These are phyloP conservation scores for Drosophila hydei DNA, from an alignment of 1,140 invertebrate genomes.

Conservation along the genomic window DNA sequence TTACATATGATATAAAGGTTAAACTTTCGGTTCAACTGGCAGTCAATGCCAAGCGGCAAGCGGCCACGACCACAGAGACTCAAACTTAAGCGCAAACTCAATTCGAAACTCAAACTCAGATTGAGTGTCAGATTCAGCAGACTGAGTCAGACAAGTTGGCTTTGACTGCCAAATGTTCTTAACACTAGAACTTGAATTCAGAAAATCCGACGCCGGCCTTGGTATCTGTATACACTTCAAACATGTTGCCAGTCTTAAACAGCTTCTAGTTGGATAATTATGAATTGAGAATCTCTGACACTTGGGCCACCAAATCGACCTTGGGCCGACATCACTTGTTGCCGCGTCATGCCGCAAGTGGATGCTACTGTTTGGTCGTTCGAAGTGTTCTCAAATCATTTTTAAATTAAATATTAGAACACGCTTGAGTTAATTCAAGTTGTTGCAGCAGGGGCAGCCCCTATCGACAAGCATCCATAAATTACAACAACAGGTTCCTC, in stretches of 20 bases:
- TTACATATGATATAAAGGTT: constrained; percentile 8
- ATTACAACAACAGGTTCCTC: constrained; percentile 47
- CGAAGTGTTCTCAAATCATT: constrained; percentile 35
- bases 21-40: constrained; percentile 3
- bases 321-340: constrained; percentile 42
- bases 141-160: constrained; percentile 14
- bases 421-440: constrained; percentile 1
- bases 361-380: constrained; percentile 36
- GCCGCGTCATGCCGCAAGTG: constrained; percentile 46
- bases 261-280: constrained; percentile 28
- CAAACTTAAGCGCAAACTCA: neutral
- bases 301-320: constrained; percentile 20
- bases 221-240: constrained; percentile 5
- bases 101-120: constrained; percentile 1
- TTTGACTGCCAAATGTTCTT: constrained; percentile 46
- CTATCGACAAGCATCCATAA: constrained; percentile 43
- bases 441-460: constrained; percentile 1
- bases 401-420: constrained; percentile 41
- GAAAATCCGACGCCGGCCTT: constrained; percentile 29
- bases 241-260: constrained; percentile 10
- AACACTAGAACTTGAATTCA: constrained; percentile 29
- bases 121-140: neutral
- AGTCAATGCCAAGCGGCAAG: constrained; percentile 35
- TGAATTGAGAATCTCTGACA: constrained; percentile 26
- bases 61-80: constrained; percentile 26